Base-by-base conservation (phyloP, 2,888 invertebrate species). In the Athalia circularis region DNA sequence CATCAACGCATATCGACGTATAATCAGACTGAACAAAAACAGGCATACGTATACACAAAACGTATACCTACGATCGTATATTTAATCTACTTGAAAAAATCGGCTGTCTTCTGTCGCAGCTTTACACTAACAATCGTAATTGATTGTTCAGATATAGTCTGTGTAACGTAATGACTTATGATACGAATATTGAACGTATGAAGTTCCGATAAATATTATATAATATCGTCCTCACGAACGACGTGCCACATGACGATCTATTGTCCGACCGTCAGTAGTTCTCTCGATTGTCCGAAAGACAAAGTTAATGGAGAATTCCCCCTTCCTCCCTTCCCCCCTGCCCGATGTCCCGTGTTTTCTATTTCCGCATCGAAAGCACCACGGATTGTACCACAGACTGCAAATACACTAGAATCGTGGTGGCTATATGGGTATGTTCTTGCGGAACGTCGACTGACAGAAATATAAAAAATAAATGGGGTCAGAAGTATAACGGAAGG, bases 161-260 rank as follows among this genome's bases (percentile, higher is more conserved):
- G 13, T 5, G 3, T 2, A 52, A 68, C 13, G 72, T 72, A 13
- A 29, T 29, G 29, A 72, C 59, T 72, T 72, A 72, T 61, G 57
- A 48, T 13, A 45, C 13, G 57, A 72, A 72, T 59, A 72, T 59
- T 48, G 47, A 61, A 43, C 59, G 61, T 47, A 29, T 29, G 57
- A 72, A 72, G 61, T 72, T 15, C 15, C 72, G 15, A 61, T 61
- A 72, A 72, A 72, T 47, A 47, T 47, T 61, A 45, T 72, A 59
- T 29, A 29, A 29, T 61, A 72, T 72, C 6, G 13, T 47, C 72
- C 72, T 72, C 47, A 45, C 59, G 47, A 45, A 61, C 47, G 59
- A 47, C 52, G 54, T 52, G 29, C 54, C 68, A 59, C 2, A 29
- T 29, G 29, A 29, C 59, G 72, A 72, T 59, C 9, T 11, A 5